These are phyloP conservation scores for Euproctis similis DNA, from an alignment of 2,888 invertebrate genomes.

Conservation along the genomic window DNA sequence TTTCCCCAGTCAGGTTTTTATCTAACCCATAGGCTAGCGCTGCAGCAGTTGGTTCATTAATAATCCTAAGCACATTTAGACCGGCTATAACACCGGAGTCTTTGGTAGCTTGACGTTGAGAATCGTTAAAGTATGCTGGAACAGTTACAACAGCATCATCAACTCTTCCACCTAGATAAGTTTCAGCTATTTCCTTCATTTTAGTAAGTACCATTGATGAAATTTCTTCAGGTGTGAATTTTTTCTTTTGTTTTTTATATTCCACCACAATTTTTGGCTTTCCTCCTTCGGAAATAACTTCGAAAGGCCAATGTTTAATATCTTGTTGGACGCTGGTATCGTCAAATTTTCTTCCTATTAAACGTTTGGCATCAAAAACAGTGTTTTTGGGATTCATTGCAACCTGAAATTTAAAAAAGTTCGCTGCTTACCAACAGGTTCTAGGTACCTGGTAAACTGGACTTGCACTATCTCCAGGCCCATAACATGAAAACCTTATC, in stretches of 20 bases:
- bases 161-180: conserved; percentile 82
- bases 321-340: conserved; percentile 87
- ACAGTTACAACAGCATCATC: conserved; percentile 88
- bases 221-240: conserved; percentile 88
- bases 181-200: conserved; percentile 88
- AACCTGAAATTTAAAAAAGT: conserved; percentile 73
- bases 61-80: conserved; percentile 90
- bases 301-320: conserved; percentile 90
- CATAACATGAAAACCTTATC: too few relatives aligned
- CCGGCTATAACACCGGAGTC: conserved; percentile 92
- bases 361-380: conserved; percentile 87
- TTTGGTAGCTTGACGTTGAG: conserved; percentile 90
- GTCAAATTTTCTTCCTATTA: conserved; percentile 88
- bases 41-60: conserved; percentile 93
- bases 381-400: conserved; percentile 89
- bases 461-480: too few relatives aligned
- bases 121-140: conserved; percentile 89
- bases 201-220: conserved; percentile 90
- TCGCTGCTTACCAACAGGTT: too few relatives aligned
- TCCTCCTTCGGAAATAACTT: conserved; percentile 78
- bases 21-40: conserved; percentile 90
- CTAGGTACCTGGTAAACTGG: too few relatives aligned
- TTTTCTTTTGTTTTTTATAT: conserved; percentile 83
- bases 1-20: conserved; percentile 83
- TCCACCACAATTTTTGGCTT: conserved; percentile 85